These are phyloP conservation scores for Druceiella hillmani DNA, from an alignment of 2,888 invertebrate genomes.

Conservation along the genomic window DNA sequence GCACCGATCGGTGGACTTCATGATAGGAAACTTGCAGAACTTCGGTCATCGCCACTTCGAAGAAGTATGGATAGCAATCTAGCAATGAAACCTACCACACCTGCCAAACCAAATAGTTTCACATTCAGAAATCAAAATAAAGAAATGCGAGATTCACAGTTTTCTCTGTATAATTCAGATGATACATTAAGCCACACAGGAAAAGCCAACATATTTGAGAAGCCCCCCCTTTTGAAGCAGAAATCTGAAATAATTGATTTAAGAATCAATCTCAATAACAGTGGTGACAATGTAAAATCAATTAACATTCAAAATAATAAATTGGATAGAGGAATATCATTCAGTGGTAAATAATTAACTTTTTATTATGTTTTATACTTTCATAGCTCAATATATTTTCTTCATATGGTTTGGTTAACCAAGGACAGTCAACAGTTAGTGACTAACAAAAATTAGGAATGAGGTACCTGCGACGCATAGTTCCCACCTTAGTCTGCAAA, in stretches of 20 bases:
- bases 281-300: conserved; percentile 38
- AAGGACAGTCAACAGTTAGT: too few species aligned
- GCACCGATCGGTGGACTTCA: conserved; percentile 34
- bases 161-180: too few species aligned
- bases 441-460: too few species aligned
- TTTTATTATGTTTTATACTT: not conserved
- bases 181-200: too few species aligned
- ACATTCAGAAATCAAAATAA: conserved; percentile 34
- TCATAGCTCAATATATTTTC: too few species aligned
- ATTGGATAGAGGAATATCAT: conserved; percentile 40
- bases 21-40: conserved; percentile 39
- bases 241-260: conserved; percentile 47
- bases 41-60: conserved; percentile 40
- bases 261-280: conserved; percentile 41
- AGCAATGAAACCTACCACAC: conserved; percentile 33
- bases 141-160: conserved; percentile 19
- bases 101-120: conserved; percentile 35
- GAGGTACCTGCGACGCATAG: too few species aligned
- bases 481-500: too few species aligned
- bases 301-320: conserved; percentile 34
- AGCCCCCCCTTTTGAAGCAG: conserved; percentile 43
- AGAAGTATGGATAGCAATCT: conserved; percentile 36
- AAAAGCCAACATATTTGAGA: conserved; percentile 32
- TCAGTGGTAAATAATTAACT: conserved; percentile 39
- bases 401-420: too few species aligned